These are phyloP conservation scores for Zophobas morio DNA, from an alignment of 1,140 invertebrate genomes.

Conservation along the genomic window DNA sequence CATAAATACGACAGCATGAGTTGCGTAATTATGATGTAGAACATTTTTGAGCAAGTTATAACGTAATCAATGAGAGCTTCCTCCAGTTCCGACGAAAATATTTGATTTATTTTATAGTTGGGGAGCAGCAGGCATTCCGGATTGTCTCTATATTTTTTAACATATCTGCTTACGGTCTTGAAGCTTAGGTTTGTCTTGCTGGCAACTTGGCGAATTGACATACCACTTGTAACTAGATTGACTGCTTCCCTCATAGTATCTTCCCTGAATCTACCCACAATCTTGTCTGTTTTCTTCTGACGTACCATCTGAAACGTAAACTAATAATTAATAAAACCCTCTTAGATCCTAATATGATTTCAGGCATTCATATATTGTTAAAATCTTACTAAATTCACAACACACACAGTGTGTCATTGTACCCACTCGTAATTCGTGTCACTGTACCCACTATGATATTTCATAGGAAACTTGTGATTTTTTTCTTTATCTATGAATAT, in stretches of 20 bases:
- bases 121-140: neutral
- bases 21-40: constrained; percentile 52
- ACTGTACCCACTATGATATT: too few species aligned
- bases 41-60: constrained; percentile 60
- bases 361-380: too few species aligned
- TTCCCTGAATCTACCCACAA: neutral
- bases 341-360: too few species aligned
- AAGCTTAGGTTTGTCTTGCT: neutral
- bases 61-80: neutral
- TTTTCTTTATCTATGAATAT: too few species aligned
- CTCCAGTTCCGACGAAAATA: constrained; percentile 5
- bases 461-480: too few species aligned
- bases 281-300: neutral
- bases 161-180: neutral
- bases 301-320: neutral
- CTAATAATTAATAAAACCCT: too few species aligned
- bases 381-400: too few species aligned
- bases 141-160: neutral
- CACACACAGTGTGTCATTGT: too few species aligned
- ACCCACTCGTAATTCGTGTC: too few species aligned
- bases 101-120: constrained; percentile 27
- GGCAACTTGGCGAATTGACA: neutral
- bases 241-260: neutral
- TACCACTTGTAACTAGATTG: neutral
- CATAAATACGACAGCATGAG: constrained; percentile 20